These are phyloP conservation scores for Ophthalmolycus amberensis DNA, from an alignment of 2,113 vertebrate genomes.

Conservation along the genomic window DNA sequence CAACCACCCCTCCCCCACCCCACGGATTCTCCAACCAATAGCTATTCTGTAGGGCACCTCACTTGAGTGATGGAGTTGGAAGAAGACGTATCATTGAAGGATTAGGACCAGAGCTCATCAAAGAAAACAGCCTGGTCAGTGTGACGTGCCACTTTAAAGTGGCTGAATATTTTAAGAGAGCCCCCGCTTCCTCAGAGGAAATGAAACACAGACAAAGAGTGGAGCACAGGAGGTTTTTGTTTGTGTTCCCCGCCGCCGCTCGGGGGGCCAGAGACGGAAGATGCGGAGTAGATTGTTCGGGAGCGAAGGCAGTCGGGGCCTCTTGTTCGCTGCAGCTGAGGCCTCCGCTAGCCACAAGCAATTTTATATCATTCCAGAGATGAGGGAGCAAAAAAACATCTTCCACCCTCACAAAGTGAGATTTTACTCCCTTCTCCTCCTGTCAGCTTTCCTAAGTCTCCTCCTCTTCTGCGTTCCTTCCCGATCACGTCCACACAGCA, in stretches of 20 bases:
- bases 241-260: constrained; percentile 72
- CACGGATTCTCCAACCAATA: constrained; percentile 62
- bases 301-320: constrained; percentile 70
- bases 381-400: constrained; percentile 76
- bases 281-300: constrained; percentile 78
- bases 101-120: constrained; percentile 76
- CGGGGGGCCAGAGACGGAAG: constrained; percentile 75
- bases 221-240: constrained; percentile 77
- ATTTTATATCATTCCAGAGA: constrained; percentile 80
- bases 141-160: constrained; percentile 71
- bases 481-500: constrained; percentile 65
- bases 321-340: constrained; percentile 76
- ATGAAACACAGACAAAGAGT: constrained; percentile 75
- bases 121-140: constrained; percentile 74
- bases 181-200: constrained; percentile 74
- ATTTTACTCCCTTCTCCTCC: constrained; percentile 59
- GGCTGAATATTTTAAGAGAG: constrained; percentile 76
- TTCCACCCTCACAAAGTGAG: constrained; percentile 64
- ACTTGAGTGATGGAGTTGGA: constrained; percentile 55
- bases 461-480: constrained; percentile 52
- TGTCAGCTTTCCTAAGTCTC: constrained; percentile 35
- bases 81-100: constrained; percentile 71
- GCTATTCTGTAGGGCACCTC: constrained; percentile 63
- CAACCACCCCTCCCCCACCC: neutral
- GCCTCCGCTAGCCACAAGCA: constrained; percentile 80